Evolutionary conservation across 2,113 vertebrate species (phyloP).

Genomic region (Eonycteris spelaea): DNA sequence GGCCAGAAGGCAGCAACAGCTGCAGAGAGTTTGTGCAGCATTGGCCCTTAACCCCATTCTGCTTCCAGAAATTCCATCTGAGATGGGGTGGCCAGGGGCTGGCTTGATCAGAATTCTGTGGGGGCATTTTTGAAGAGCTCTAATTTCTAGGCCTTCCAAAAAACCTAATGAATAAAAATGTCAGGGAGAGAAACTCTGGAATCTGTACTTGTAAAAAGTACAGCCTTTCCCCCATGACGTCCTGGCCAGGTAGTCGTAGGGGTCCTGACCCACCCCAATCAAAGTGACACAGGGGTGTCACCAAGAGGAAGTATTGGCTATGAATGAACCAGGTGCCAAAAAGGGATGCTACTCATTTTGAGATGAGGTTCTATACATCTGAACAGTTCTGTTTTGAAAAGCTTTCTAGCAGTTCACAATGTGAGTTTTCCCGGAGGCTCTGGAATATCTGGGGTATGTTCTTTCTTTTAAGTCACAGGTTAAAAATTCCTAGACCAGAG

Average conservation of each 20-base stretch:
- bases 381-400: neutral
- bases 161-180: neutral
- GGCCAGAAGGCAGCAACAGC: neutral
- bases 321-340: neutral
- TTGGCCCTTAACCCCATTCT: neutral
- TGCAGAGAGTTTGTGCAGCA: neutral
- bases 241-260: neutral
- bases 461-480: neutral
- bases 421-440: neutral
- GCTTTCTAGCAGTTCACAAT: neutral
- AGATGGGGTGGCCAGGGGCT: neutral
- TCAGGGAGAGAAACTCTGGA: neutral
- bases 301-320: fast-evolving
- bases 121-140: neutral
- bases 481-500: neutral
- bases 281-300: neutral
- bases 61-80: fast-evolving
- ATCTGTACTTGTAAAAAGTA: neutral
- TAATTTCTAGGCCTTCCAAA: neutral
- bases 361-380: neutral
- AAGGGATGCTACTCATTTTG: neutral
- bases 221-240: neutral
- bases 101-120: neutral
- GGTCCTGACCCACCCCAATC: neutral
- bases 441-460: neutral